Conservation (phyloP, 2,797 vertebrate genomes). For the Poecilia picta region DNA sequence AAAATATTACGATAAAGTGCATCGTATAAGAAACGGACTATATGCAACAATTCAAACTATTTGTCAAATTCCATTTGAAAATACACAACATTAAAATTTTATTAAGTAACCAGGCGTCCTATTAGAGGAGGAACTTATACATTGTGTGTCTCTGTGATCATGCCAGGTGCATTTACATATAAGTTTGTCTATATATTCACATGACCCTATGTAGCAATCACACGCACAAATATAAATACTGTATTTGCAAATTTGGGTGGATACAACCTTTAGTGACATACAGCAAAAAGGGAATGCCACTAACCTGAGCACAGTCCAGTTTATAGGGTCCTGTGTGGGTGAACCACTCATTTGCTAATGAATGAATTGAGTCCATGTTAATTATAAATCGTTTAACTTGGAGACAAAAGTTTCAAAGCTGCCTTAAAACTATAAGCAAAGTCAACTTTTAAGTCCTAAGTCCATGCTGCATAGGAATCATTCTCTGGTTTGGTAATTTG, state of each 20-base stretch:
- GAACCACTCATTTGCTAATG: background rate
- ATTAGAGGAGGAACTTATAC: background rate
- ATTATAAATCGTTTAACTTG: background rate
- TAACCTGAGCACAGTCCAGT: background rate
- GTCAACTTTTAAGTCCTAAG: background rate
- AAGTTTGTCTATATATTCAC: background rate
- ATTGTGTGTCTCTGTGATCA: background rate
- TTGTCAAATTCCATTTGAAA: background rate
- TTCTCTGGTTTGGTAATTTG: background rate
- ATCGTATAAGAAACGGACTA: background rate
- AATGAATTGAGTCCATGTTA: background rate
- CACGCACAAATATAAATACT: background rate
- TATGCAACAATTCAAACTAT: background rate
- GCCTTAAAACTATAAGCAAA: background rate
- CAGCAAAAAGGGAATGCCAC: background rate
- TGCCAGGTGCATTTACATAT: background rate
- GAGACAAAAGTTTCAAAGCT: background rate
- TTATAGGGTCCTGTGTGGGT: background rate
- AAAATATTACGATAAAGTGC: background rate
- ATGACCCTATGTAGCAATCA: background rate
- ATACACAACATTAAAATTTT: background rate
- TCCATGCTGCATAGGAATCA: background rate
- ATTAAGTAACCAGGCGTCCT: background rate
- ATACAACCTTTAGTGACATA: background rate
- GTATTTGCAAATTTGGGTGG: background rate